Percentiles rank a stretch among this genome's conserved stretches.
Conservation (phyloP, 2,888 invertebrate genomes). For the Osmoderma eremita region DNA sequence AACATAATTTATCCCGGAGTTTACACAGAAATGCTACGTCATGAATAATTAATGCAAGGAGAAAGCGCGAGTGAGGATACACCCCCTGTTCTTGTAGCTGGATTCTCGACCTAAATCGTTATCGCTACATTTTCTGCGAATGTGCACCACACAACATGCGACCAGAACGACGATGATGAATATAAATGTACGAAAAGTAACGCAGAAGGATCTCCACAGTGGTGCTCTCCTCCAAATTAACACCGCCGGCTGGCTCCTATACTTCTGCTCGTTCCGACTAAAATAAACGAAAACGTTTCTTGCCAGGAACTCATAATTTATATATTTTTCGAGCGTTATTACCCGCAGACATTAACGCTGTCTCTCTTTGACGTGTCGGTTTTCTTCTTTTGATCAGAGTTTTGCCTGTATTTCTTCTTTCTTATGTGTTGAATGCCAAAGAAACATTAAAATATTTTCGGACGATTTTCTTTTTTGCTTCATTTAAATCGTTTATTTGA, state of each 20-base stretch:
- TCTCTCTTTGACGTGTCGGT: slow-evolving; percentile 11
- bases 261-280: slow-evolving; percentile 44
- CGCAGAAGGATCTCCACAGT: slow-evolving; percentile 45
- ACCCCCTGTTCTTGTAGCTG: slow-evolving; percentile 1
- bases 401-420: slow-evolving; percentile 28
- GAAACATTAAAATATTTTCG: slow-evolving; percentile 43
- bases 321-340: slow-evolving; percentile 59
- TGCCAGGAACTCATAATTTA: slow-evolving; percentile 56
- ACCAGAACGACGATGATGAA: slow-evolving; percentile 34
- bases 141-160: slow-evolving; percentile 31
- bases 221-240: slow-evolving; percentile 52
- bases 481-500: slow-evolving; percentile 48
- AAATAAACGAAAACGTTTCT: slow-evolving; percentile 52
- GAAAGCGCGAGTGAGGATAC: slow-evolving; percentile 29
- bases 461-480: slow-evolving; percentile 44
- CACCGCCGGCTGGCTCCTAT: slow-evolving; percentile 44
- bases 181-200: slow-evolving; percentile 41
- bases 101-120: slow-evolving; percentile 25
- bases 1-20: slow-evolving; percentile 30
- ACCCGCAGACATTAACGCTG: slow-evolving; percentile 48
- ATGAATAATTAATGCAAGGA: slow-evolving; percentile 34
- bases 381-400: slow-evolving; percentile 5
- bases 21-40: slow-evolving; percentile 24
- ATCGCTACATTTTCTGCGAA: slow-evolving; percentile 36
- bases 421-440: slow-evolving; percentile 24